Evolutionary conservation across 2,113 vertebrate genomes (phyloP).

Genomic region (Laticauda colubrina): DNA sequence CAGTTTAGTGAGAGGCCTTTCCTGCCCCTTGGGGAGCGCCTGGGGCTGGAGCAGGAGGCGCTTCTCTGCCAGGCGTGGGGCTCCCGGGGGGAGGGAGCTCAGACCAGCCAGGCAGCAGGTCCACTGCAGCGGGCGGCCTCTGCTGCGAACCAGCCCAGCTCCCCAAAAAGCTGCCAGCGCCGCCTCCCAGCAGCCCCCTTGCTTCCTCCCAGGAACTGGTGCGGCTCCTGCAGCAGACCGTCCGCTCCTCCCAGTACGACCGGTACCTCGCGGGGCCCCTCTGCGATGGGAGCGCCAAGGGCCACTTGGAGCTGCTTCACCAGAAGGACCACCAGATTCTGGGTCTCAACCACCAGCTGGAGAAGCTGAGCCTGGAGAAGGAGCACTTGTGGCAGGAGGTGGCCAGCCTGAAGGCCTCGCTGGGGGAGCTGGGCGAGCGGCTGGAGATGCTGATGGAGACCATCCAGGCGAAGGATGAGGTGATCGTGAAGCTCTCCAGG

Average conservation of each 20-base stretch:
- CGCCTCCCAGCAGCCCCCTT: not conserved
- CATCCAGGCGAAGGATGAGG: conserved; percentile 95
- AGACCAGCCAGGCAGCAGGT: not conserved
- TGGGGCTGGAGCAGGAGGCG: not conserved
- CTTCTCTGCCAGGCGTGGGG: not conserved
- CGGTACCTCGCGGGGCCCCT: conserved; percentile 67
- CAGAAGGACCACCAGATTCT: conserved; percentile 85
- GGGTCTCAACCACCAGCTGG: conserved; percentile 84
- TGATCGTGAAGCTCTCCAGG: conserved; percentile 90
- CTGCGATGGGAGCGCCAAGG: conserved; percentile 54
- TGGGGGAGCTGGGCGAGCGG: conserved; percentile 87
- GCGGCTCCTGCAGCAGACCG: conserved; percentile 91
- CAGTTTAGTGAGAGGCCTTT: no score
- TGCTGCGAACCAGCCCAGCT: not conserved
- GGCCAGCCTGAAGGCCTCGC: conserved; percentile 81
- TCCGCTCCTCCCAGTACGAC: conserved; percentile 86
- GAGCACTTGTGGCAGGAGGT: conserved; percentile 86
- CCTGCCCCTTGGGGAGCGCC: no score
- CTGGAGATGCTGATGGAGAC: conserved; percentile 95
- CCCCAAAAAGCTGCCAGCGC: not conserved
- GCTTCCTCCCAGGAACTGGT: conserved; percentile 83
- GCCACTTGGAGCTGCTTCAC: conserved; percentile 69
- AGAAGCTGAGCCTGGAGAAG: conserved; percentile 82
- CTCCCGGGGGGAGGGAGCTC: not conserved
- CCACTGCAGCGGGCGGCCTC: not conserved